Evolutionary conservation across 2,797 vertebrate species (phyloP).

Genomic region (Anolis apletophallus): DNA sequence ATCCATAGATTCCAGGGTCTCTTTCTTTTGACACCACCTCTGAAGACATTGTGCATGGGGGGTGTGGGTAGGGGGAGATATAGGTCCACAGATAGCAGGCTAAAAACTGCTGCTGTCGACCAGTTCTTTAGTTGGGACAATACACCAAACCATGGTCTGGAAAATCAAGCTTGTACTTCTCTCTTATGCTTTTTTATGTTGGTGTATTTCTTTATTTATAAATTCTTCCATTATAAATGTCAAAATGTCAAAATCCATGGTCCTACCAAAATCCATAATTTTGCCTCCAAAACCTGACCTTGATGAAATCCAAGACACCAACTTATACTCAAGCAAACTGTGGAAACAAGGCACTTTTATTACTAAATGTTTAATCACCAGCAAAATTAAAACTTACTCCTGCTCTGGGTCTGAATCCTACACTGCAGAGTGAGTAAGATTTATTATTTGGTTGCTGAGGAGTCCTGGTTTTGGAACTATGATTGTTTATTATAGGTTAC

Average conservation of each 20-base stretch:
- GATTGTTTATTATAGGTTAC: conserved; percentile 32
- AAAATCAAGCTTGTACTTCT: not conserved
- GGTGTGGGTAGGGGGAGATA: too few species aligned
- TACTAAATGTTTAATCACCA: not conserved
- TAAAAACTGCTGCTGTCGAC: not conserved
- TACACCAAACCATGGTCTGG: not conserved
- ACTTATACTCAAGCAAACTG: not conserved
- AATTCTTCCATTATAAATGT: too few species aligned
- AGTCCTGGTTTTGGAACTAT: conserved; percentile 10
- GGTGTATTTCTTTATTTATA: not conserved
- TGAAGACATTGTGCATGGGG: too few species aligned
- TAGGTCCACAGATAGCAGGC: too few species aligned
- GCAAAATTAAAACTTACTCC: conserved; percentile 1
- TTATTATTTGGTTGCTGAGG: conserved; percentile 14
- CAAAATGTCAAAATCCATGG: too few species aligned
- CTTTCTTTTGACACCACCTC: too few species aligned
- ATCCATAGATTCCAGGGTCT: too few species aligned
- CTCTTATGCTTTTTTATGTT: not conserved
- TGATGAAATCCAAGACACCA: too few species aligned
- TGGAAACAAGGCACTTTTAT: not conserved
- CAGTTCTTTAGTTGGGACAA: not conserved
- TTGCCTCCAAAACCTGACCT: too few species aligned
- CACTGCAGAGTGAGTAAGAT: conserved; percentile 22
- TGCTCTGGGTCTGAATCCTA: not conserved
- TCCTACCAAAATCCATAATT: too few species aligned